Percentiles rank a stretch among this genome's conserved stretches.
phyloP scores from a whole-genome alignment of 2,888 invertebrate genomes.

The Plagiodera versicolora region DNA sequence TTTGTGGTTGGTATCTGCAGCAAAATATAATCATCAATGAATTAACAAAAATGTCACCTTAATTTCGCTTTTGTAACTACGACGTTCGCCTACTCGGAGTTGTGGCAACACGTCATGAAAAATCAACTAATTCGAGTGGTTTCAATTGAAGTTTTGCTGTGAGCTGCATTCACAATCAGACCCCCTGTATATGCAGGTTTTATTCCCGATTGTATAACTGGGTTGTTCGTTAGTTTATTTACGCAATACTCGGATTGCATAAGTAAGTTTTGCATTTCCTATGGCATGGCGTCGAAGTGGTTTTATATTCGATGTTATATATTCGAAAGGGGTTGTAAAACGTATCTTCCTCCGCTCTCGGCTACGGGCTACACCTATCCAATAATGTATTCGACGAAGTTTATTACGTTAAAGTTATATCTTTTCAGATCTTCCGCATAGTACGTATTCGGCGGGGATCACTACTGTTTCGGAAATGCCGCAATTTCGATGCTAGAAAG shows the following conservation, averaged over 20 bases:
- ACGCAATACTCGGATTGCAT: conserved; percentile 34
- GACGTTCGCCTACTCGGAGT: no score
- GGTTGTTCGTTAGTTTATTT: conserved; percentile 32
- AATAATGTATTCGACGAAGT: conserved; percentile 13
- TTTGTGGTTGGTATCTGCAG: no score
- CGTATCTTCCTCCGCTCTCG: neutral
- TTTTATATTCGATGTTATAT: conserved; percentile 23
- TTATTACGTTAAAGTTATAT: conserved; percentile 14
- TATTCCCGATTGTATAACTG: conserved; percentile 8
- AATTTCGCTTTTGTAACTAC: no score
- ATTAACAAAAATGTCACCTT: no score
- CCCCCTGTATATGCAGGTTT: no score
- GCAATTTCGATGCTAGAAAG: conserved; percentile 3
- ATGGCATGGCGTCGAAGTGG: conserved; percentile 14
- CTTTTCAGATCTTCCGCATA: conserved; percentile 3
- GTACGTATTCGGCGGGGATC: conserved; percentile 1
- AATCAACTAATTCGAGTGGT: no score
- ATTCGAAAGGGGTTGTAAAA: conserved; percentile 21
- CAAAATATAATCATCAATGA: no score
- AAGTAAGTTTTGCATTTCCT: conserved; percentile 40
- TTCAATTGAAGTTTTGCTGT: no score
- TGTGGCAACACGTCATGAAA: no score
- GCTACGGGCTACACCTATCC: conserved; percentile 7
- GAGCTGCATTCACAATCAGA: no score
- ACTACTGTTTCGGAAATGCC: neutral